Evolutionary conservation across 2,888 invertebrate genomes (phyloP), one percentile per base, ranked within the genome.

Genomic region (Blomia tropicalis): DNA sequence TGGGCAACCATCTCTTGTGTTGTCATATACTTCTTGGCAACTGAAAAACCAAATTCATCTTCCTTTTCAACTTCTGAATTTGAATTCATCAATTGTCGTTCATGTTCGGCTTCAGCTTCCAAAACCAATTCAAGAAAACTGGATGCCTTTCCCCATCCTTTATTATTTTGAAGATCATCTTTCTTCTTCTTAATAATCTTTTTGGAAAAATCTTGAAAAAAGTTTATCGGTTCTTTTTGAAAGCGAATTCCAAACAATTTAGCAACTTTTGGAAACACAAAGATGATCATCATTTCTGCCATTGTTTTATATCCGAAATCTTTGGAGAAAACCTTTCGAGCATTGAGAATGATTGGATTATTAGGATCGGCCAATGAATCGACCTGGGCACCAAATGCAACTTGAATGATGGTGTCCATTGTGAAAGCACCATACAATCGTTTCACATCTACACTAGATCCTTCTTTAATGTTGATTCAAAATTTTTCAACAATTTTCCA

Each of bases 121-220:
- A 58, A 27, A n/a, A 58, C 7, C 17, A 58, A 43, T 22, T 58
- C 41, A n/a, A 58, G 4, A 43, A 58, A 58, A 2, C n/a, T 47
- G 51, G 7, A 11, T 27, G 51, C 51, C n/a, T 47, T 47, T 7
- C 51, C 36, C 7, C 7, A 4, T 17, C 29, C n/a, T 19, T 32
- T 25, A n/a, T 19, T 14, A n/a, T n/a, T 2, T 43, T 14, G n/a
- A 19, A 30, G 17, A 11, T 56, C 31, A 17, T 5, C 23, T 56
- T 19, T 14, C 27, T 30, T 56, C 2, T 23, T 11, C n/a, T 56
- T 19, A 25, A 56, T 56, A n/a, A 56, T n/a, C 17, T 56, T n/a
- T 14, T 1, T 19, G 2, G 56, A 11, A 30, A 56, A 56, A n/a
- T 27, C 25, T 4, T 23, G 2, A 19, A 56, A 32, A 56, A 32